A percentile compares a stretch with the other conserved stretches of the same genome.
Evolutionary conservation across 35 echinoderm and acorn worm genomes (phyloP).

Genomic region (Apostichopus californicus): DNA sequence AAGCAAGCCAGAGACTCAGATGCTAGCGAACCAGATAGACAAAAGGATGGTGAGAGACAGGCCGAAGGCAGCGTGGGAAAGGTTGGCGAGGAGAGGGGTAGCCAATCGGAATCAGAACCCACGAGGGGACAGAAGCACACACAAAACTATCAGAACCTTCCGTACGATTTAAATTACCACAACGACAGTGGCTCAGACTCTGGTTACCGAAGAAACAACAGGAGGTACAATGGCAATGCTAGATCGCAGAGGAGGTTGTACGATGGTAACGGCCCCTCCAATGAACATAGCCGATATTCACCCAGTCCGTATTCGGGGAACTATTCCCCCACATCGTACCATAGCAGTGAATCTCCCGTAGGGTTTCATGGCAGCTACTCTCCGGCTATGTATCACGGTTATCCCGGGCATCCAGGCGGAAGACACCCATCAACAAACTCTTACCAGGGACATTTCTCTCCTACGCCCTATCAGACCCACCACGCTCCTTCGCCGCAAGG

Average conservation of each 20-base stretch:
- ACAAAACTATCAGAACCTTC: constrained; percentile 16
- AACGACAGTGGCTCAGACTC: constrained; percentile 53
- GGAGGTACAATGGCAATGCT: constrained; percentile 4
- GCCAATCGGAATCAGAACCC: constrained; percentile 35
- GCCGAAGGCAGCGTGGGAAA: neutral
- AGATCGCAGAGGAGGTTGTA: constrained; percentile 10
- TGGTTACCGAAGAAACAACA: constrained; percentile 13
- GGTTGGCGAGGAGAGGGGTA: neutral
- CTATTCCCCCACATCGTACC: constrained; percentile 6
- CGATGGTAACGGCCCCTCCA: neutral
- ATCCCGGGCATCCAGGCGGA: neutral
- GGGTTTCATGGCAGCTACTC: constrained; percentile 23
- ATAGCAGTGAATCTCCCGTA: constrained; percentile 5
- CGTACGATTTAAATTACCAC: constrained; percentile 30
- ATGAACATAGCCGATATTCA: constrained; percentile 12
- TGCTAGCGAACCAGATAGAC: neutral
- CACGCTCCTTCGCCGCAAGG: constrained; percentile 9
- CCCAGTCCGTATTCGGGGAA: constrained; percentile 42
- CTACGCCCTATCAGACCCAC: constrained; percentile 25
- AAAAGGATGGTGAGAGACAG: neutral
- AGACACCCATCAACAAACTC: neutral
- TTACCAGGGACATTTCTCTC: constrained; percentile 44
- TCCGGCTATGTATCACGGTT: constrained; percentile 2
- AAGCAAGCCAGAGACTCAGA: neutral
- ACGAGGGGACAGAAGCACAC: neutral